These are phyloP conservation scores for Petrocephalus microphthalmus DNA, from an alignment of 2,113 vertebrate genomes.

Conservation along the genomic window DNA sequence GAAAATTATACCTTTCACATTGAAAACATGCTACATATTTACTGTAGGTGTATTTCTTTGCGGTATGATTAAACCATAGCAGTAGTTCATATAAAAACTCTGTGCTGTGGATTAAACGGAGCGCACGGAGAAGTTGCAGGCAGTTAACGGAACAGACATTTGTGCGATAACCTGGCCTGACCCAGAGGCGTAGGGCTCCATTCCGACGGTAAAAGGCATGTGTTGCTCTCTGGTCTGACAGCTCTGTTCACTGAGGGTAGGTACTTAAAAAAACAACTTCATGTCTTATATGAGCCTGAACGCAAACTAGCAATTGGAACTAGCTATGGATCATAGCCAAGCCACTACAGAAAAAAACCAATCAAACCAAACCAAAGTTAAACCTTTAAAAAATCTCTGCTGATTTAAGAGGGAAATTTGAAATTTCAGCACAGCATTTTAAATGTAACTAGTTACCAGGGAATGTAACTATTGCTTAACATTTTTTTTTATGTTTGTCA, in stretches of 20 bases:
- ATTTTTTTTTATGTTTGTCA: too few relatives aligned
- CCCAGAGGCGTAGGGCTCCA: neutral
- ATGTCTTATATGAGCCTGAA: neutral
- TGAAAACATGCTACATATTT: neutral
- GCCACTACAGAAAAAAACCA: neutral
- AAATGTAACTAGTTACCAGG: too few relatives aligned
- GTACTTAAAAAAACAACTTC: neutral
- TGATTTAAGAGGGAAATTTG: neutral
- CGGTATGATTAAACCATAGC: neutral
- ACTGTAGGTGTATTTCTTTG: neutral
- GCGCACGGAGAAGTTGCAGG: neutral
- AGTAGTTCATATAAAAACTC: neutral
- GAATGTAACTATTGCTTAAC: too few relatives aligned
- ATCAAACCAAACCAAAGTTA: neutral
- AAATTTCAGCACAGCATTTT: neutral
- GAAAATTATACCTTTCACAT: neutral
- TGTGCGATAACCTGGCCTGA: conserved; percentile 5
- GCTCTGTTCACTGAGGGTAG: neutral
- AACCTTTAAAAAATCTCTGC: neutral
- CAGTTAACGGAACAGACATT: neutral
- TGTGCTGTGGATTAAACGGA: neutral
- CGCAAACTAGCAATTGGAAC: neutral
- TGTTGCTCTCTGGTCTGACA: conserved; percentile 12
- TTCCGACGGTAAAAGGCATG: conserved; percentile 2
- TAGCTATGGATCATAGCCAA: neutral